Evolutionary conservation across 2,888 invertebrate genomes (phyloP), one percentile per base, ranked within the genome.

Genomic region (Lampropteryx suffumata): DNA sequence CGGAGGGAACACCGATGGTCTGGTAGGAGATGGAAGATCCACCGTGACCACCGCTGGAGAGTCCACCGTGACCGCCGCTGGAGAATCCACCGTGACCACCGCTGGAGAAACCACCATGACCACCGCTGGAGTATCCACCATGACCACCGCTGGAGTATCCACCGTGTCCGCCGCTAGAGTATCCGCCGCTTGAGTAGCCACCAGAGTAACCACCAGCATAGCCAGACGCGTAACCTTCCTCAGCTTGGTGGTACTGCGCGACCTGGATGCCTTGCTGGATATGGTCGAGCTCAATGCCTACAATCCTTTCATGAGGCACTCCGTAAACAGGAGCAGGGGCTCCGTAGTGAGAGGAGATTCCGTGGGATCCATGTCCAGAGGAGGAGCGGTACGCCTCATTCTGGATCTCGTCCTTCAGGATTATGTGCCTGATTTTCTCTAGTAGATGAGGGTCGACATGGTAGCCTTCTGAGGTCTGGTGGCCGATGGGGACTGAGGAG

Each of bases 231-330:
- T 87, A 76, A 53, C 92, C 92, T 59, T 93, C 92, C 52, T 92
- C 91, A 58, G 93, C 92, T 79, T 95, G 95, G 74, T 95, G 93
- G 91, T 95, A 96, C 76, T 96, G 96, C 21, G 96, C 96, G 27
- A 96, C 96, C 80, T 96, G 96, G 81, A 96, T 94, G 59, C 95
- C 96, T 72, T 96, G 96, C 73, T 95, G 95, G 69, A 96, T 93
- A 57, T 95, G 95, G 72, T 95, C 96, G 53, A 96, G 92, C 81
- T 96, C 95, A 70, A 96, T 94, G 52, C 96, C 96, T 51, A 96
- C 95, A 56, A 96, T 94, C 60, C 94, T 92, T 39, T 92, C 90
- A 0, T 84, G 60, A 44, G 94, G 94, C 0, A 92, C 94, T 56
- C 95, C 95, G 79, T 94, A 94, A 33, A 91, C 91, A 3, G 94